Base-by-base conservation (phyloP, 2,888 invertebrate species). In the Orthosia gothica region DNA sequence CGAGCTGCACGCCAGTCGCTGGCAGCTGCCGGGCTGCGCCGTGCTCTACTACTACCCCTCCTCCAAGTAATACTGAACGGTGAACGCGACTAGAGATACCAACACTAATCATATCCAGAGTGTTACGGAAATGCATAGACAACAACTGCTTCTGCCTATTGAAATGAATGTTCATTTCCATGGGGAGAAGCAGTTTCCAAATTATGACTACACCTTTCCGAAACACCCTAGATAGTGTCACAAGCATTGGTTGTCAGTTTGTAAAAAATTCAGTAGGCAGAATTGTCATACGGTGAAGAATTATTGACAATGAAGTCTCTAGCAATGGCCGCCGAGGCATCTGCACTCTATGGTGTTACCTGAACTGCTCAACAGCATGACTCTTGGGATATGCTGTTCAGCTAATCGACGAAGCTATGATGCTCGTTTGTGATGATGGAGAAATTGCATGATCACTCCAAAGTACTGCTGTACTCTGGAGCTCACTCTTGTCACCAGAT, bases 21-120 rank as follows among this genome's bases (percentile, higher is more conserved):
- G 99, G 99, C 98, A 98, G 92, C 97, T 99, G 83, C 98, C 99
- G 26, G 98, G 99, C 72, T 98, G 98, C 65, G 98, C 99, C 5
- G 98, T 99, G 70, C 97, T 98, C 73, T 99, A 99, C 94, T 99
- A 99, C 95, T 98, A 98, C 94, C 98, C 98, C 69, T 97, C 97
- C 76, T 95, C 97, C 74, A 97, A 97, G 90, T 61, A n/a, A n/a
- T n/a, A n/a, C n/a, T n/a, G n/a, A n/a, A n/a, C n/a, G n/a, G n/a
- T n/a, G n/a, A n/a, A n/a, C n/a, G n/a, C n/a, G n/a, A 26, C 26
- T 26, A 26, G 26, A 26, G 26, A 26, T 32, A 32, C 32, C 32
- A 32, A 32, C 2, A 32, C 32, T 4, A 3, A 26, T 26, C 32
- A 32, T 32, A 32, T 32, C 32, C 32, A 32, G 32, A 7, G 32